A percentile compares a stretch with the other conserved stretches of the same genome.
Evolutionary conservation across 2,113 vertebrate species (phyloP).

Genomic region (Cinclus mexicanus): DNA sequence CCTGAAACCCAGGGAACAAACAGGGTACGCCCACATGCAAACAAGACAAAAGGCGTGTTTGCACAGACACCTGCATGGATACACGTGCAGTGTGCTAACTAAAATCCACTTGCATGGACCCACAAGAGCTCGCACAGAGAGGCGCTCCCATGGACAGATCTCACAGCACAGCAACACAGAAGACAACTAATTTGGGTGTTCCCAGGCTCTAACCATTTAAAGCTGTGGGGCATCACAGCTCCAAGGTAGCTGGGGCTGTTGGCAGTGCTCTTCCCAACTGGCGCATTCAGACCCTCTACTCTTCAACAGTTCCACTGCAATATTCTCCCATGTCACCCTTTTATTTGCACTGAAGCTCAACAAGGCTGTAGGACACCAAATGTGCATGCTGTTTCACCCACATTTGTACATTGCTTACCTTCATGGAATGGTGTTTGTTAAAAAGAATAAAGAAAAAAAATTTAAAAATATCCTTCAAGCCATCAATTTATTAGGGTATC

Average conservation of each 20-base stretch:
- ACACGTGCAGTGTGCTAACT: accelerated
- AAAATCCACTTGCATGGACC: accelerated
- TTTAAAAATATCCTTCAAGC: background rate
- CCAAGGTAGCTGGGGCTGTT: background rate
- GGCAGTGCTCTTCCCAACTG: accelerated
- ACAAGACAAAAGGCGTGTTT: background rate
- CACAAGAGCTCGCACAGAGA: background rate
- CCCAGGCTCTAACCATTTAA: background rate
- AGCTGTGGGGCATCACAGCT: background rate
- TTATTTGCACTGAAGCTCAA: background rate
- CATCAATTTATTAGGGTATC: background rate
- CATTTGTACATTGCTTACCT: background rate
- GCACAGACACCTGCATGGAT: background rate
- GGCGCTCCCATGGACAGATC: accelerated
- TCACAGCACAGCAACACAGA: accelerated
- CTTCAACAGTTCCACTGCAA: accelerated
- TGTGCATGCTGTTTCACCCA: accelerated
- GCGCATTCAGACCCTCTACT: background rate
- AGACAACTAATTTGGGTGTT: background rate
- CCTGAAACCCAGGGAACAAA: background rate
- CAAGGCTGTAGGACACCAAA: background rate
- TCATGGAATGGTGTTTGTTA: background rate
- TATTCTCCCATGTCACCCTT: background rate
- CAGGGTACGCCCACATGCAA: accelerated
- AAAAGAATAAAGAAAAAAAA: background rate